Conservation (phyloP, 2,888 invertebrate species). For the Pheosia gnoma region DNA sequence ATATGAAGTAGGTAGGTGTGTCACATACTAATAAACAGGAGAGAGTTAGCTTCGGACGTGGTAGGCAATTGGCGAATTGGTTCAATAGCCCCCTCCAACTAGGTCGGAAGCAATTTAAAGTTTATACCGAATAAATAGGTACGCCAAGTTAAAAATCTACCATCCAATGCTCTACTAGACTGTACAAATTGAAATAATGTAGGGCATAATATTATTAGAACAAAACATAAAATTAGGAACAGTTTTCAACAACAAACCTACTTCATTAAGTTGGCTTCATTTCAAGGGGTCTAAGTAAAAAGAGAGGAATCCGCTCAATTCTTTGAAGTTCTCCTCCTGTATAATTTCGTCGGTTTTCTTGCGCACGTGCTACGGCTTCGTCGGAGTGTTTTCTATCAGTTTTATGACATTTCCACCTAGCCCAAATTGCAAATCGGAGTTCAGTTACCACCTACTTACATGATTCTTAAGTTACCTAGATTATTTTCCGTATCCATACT, state of each 20-base stretch:
- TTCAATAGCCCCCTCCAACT: constrained; percentile 69
- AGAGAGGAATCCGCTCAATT: constrained; percentile 35
- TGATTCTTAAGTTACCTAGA: not conserved
- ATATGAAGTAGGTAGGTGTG: not conserved
- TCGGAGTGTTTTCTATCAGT: constrained; percentile 25
- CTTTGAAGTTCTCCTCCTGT: constrained; percentile 34
- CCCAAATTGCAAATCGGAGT: constrained; percentile 36
- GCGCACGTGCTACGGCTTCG: constrained; percentile 29
- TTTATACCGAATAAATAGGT: constrained; percentile 74
- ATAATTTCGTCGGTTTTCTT: constrained; percentile 36
- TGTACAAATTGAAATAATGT: constrained; percentile 52
- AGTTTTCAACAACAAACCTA: constrained; percentile 35
- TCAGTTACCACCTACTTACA: not conserved
- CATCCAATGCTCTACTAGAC: constrained; percentile 54
- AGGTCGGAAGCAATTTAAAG: constrained; percentile 81
- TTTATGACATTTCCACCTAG: constrained; percentile 37
- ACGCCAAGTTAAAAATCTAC: constrained; percentile 70
- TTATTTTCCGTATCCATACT: too few species aligned
- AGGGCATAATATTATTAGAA: constrained; percentile 33
- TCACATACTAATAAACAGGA: constrained; percentile 52
- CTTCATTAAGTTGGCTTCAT: constrained; percentile 37
- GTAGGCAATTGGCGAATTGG: constrained; percentile 71
- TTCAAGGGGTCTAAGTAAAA: constrained; percentile 29
- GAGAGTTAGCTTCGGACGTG: constrained; percentile 56
- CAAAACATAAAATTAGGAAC: constrained; percentile 36